Evolutionary conservation across 1,140 invertebrate species (phyloP), one percentile per base, ranked within the genome.

Genomic region (Pollicipes pollicipes): DNA sequence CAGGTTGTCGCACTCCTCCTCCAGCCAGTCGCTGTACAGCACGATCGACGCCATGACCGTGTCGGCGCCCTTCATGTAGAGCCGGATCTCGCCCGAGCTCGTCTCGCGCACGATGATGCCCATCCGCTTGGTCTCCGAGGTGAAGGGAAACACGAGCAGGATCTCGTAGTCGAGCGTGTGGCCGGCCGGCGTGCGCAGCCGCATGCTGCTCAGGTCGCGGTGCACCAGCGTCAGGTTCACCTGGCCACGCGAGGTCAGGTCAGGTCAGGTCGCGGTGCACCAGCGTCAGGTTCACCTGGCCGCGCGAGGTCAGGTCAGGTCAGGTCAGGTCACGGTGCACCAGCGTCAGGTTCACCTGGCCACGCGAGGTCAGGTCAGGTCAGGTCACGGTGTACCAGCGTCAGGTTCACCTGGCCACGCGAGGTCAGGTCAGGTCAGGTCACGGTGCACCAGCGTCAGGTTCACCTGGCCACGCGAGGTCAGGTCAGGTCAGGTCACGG

Each of bases 41-140:
- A 99, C 90, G 77, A 98, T 94, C 30, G 84, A 84, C 30, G 88
- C 84, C 88, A 99, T 95, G 0, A 98, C 95, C 37, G 94, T 88
- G 81, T 99, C 97, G 8, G 97, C 97, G 13, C 97, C 97, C 82
- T 99, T 99, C 77, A 98, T 83, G 80, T 97, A 96, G 80, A 98
- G 97, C 27, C 87, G 89, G 73, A 99, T 97, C 79, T 96, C 91
- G 2, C 89, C 90, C 21, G 86, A 88, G 26, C 88, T 35, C 30
- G 24, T 68, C 29, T 66, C 66, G 17, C 29, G 90, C 0, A 99
- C 88, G 80, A 99, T 98, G 71, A 99, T 97, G 26, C 97, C 97
- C 97, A 99, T 99, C 77, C 96, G 84, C 82, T 99, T 99, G 8
- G 89, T 90, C 81, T 99, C 97, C 31, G 96, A 98, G 8, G 94